Evolutionary conservation across 2,797 vertebrate species (phyloP).

Genomic region (Gymnodraco acuticeps): DNA sequence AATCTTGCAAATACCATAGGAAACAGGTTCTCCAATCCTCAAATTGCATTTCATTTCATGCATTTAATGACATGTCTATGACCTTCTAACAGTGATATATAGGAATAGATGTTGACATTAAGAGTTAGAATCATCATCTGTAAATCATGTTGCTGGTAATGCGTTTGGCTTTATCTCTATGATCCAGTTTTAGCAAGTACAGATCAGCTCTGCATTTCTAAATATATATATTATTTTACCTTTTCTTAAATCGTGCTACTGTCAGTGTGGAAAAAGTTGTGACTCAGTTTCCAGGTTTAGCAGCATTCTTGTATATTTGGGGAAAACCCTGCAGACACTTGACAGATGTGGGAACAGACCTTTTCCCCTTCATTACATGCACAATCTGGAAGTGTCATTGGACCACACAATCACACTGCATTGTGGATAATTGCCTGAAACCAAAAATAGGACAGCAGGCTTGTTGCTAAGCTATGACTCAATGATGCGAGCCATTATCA

Average conservation of each 20-base stretch:
- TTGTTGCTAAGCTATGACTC: slow-evolving; percentile 80
- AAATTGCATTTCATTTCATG: not conserved
- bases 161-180: no score
- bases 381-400: slow-evolving; percentile 60
- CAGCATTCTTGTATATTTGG: slow-evolving; percentile 24
- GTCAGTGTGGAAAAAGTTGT: not conserved
- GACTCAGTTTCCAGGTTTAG: slow-evolving; percentile 14
- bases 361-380: slow-evolving; percentile 63
- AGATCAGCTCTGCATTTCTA: no score
- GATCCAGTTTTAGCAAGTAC: no score
- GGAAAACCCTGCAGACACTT: slow-evolving; percentile 25
- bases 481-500: slow-evolving; percentile 63
- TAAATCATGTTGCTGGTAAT: not conserved
- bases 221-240: no score
- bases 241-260: no score
- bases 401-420: slow-evolving; percentile 57
- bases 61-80: not conserved
- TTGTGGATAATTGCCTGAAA: slow-evolving; percentile 77
- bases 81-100: not conserved
- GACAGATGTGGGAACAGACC: slow-evolving; percentile 47
- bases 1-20: not conserved
- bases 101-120: not conserved
- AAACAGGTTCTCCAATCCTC: not conserved
- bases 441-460: slow-evolving; percentile 74
- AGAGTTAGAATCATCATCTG: not conserved